A percentile compares a stretch with the other conserved stretches of the same genome.
Evolutionary conservation across 2,797 vertebrate genomes (phyloP).

Genomic region (Argyrosomus regius): DNA sequence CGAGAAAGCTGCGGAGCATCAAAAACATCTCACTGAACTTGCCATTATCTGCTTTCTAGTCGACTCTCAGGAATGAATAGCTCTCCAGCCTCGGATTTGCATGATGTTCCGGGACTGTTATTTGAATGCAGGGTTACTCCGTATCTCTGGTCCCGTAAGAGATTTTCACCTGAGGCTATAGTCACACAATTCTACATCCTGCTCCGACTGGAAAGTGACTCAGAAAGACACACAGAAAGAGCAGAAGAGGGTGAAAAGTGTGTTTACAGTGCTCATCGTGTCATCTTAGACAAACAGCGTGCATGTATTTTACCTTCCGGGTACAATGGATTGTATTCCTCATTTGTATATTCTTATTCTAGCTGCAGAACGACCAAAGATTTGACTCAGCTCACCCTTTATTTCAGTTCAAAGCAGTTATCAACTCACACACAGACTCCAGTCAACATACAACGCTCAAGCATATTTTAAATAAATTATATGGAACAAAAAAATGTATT

Average conservation of each 20-base stretch:
- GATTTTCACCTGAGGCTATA: conserved; percentile 75
- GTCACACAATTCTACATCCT: conserved; percentile 72
- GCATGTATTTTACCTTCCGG: conserved; percentile 25
- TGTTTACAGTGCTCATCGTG: conserved; percentile 51
- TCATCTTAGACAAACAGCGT: conserved; percentile 56
- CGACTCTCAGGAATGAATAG: conserved; percentile 33
- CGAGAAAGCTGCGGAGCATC: not conserved
- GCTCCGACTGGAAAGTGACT: conserved; percentile 64
- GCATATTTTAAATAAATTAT: conserved; percentile 49
- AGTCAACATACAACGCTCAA: not conserved
- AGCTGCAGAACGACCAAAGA: conserved; percentile 21
- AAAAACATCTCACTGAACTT: not conserved
- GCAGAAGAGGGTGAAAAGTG: conserved; percentile 20
- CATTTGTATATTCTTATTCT: conserved; percentile 7
- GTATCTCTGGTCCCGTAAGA: conserved; percentile 62
- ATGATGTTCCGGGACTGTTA: conserved; percentile 79
- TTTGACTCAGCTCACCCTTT: conserved; percentile 37
- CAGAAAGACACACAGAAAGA: conserved; percentile 69
- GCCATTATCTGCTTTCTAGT: conserved; percentile 44
- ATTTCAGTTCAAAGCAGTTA: conserved; percentile 49
- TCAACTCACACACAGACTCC: conserved; percentile 6
- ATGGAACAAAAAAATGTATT: not conserved
- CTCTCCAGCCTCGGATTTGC: conserved; percentile 76
- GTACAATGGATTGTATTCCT: conserved; percentile 19
- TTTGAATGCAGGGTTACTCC: conserved; percentile 76